Conservation (phyloP, 2,888 invertebrate species). For the Caenorhabditis sp. region DNA sequence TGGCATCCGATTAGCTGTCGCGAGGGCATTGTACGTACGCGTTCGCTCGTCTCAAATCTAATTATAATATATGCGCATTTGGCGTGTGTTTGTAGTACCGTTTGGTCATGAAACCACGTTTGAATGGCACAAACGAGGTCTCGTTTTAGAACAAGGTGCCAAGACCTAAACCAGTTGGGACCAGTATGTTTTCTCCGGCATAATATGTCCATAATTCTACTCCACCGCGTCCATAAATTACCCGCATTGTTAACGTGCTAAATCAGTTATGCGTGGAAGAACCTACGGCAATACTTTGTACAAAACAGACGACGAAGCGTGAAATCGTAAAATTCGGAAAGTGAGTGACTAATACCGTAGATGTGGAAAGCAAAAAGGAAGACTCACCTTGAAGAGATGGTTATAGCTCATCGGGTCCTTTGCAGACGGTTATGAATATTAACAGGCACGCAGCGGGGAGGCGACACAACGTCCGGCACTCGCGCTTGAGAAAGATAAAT, state of each 20-base stretch:
- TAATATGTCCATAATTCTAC: slow-evolving; percentile 44
- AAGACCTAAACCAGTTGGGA: slow-evolving; percentile 18
- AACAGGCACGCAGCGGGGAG: slow-evolving; percentile 3
- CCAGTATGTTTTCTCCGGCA: slow-evolving; percentile 12
- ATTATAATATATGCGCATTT: slow-evolving; percentile 34
- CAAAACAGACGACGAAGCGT: slow-evolving; percentile 33
- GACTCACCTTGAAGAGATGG: slow-evolving; percentile 78
- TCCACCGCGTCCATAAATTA: slow-evolving; percentile 45
- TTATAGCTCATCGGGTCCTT: slow-evolving; percentile 77
- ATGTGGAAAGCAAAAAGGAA: background rate
- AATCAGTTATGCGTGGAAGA: slow-evolving; percentile 51
- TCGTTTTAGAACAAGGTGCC: background rate
- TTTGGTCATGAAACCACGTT: slow-evolving; percentile 6
- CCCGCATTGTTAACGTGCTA: slow-evolving; percentile 41
- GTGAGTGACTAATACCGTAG: slow-evolving; percentile 7
- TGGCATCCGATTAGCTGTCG: slow-evolving; percentile 37
- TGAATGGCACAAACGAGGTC: background rate
- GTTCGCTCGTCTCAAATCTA: slow-evolving; percentile 30
- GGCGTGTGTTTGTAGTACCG: slow-evolving; percentile 5
- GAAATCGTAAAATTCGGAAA: slow-evolving; percentile 34
- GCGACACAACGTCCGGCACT: background rate
- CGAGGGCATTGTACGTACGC: slow-evolving; percentile 1
- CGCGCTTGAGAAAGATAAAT: slow-evolving; percentile 41
- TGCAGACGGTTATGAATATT: slow-evolving; percentile 26
- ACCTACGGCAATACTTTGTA: slow-evolving; percentile 22